Percentiles rank a stretch among this genome's conserved stretches.
phyloP scores from a whole-genome alignment of 2,113 vertebrate genomes.

The Sander vitreus region DNA sequence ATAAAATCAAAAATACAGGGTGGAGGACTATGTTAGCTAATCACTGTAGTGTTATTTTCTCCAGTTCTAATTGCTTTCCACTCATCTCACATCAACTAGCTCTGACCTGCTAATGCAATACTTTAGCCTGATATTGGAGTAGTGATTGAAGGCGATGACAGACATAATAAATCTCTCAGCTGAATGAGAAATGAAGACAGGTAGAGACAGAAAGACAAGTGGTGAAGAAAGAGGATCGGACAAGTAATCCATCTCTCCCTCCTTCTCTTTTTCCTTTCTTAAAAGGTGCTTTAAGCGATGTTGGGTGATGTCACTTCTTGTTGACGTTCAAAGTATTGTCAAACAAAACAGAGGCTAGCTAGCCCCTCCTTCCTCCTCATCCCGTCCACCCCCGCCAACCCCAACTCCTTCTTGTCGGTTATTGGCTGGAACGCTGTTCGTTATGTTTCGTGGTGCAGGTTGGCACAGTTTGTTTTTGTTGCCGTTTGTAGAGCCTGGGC shows the following conservation, averaged over 20 bases:
- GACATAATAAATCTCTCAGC: conserved; percentile 27
- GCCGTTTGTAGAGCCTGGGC: no score
- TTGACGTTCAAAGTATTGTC: no score
- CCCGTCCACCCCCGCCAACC: no score
- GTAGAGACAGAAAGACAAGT: conserved; percentile 25
- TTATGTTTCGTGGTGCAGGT: no score
- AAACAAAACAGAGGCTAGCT: no score
- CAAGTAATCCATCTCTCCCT: not conserved
- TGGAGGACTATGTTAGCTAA: conserved; percentile 6
- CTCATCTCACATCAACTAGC: conserved; percentile 17
- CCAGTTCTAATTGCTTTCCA: not conserved
- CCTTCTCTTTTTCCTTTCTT: not conserved
- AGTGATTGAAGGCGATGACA: conserved; percentile 26
- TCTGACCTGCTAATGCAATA: not conserved
- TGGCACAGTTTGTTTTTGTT: no score
- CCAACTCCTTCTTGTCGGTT: no score
- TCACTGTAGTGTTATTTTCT: not conserved
- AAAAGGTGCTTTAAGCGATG: no score
- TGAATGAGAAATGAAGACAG: conserved; percentile 21
- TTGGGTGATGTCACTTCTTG: no score
- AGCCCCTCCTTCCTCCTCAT: no score
- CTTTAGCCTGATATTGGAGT: conserved; percentile 17
- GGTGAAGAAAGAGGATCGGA: not conserved
- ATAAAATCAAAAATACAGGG: conserved; percentile 14
- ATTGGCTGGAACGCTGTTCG: no score